Base-by-base conservation (phyloP, 2,888 invertebrate species). In the Paralinhomoeus sp. region DNA sequence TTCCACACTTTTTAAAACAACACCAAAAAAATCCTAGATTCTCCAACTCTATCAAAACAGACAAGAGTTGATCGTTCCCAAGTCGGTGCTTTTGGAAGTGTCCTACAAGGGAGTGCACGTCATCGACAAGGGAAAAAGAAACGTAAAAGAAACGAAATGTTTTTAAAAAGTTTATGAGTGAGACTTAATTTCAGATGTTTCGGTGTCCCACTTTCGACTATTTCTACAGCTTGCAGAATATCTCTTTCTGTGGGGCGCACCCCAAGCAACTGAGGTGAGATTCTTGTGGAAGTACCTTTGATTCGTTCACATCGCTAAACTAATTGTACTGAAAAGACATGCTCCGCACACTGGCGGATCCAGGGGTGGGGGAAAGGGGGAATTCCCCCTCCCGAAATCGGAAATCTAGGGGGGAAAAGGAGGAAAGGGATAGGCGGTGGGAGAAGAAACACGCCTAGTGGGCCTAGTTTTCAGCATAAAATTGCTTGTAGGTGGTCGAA, bases 211-310 rank as follows among this genome's bases (percentile, higher is more conserved):
- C 53, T 38, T 84, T 87, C 66, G 89, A 91, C 63, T 91, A 91
- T 66, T 93, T 97, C 71, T 93, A 91, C 66, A 84, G 85, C 41
- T 69, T 97, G 59, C 93, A 93, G 68, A 91, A 93, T 64, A 87
- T 93, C 9, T 89, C 91, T 1, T 97, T 91, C 68, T 97, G 93
- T 68, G 93, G 91, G 48, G 89, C 87, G 69, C 91, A 91, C 67
- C 91, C 93, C 1, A 77, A 83, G 46, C 89, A 93, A 67, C 83
- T 89, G 64, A 77, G 85, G 63, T 68, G 51, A 50, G 53, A n/a
- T n/a, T n/a, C n/a, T n/a, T n/a, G n/a, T n/a, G n/a, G n/a, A n/a
- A n/a, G n/a, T n/a, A n/a, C n/a, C n/a, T n/a, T n/a, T n/a, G n/a
- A n/a, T n/a, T n/a, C n/a, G n/a, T n/a, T n/a, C n/a, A n/a, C n/a